phyloP scores from a whole-genome alignment of 2,888 invertebrate species.

The Tuberolachnus salignus region DNA sequence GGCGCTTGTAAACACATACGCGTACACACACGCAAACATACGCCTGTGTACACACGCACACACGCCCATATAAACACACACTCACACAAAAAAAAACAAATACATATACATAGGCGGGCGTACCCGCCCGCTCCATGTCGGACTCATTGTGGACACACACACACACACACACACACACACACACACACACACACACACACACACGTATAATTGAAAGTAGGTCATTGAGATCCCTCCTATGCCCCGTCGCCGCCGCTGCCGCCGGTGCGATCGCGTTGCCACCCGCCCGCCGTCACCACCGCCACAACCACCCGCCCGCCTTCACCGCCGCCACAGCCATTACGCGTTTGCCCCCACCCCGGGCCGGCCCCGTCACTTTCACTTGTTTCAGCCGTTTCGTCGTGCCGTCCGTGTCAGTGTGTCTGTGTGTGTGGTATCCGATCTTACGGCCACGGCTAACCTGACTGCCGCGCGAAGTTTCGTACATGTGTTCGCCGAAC shows the following conservation, averaged over 20 bases:
- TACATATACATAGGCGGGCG: not conserved
- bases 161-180: constrained; percentile 15
- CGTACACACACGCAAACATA: not conserved
- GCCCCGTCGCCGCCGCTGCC: constrained; percentile 1
- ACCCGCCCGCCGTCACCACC: not conserved
- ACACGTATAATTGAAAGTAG: constrained; percentile 48
- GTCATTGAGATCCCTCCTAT: constrained; percentile 54
- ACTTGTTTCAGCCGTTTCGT: constrained; percentile 57
- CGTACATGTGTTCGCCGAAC: constrained; percentile 52
- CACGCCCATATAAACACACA: not conserved
- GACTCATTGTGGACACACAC: constrained; percentile 52
- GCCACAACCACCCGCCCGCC: not conserved
- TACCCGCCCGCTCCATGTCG: constrained; percentile 23
- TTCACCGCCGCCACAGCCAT: constrained; percentile 22
- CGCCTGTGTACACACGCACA: not conserved
- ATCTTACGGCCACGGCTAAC: constrained; percentile 49
- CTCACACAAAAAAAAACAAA: not conserved
- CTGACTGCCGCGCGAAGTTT: constrained; percentile 49
- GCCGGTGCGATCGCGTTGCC: constrained; percentile 1
- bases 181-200: constrained; percentile 22
- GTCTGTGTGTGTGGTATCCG: constrained; percentile 55
- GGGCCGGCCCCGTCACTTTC: constrained; percentile 58
- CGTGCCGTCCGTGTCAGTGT: constrained; percentile 54
- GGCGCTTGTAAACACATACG: not conserved
- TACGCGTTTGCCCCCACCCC: constrained; percentile 49